Base-by-base conservation (phyloP, 2,113 vertebrate genomes). In the Myocastor coypus region DNA sequence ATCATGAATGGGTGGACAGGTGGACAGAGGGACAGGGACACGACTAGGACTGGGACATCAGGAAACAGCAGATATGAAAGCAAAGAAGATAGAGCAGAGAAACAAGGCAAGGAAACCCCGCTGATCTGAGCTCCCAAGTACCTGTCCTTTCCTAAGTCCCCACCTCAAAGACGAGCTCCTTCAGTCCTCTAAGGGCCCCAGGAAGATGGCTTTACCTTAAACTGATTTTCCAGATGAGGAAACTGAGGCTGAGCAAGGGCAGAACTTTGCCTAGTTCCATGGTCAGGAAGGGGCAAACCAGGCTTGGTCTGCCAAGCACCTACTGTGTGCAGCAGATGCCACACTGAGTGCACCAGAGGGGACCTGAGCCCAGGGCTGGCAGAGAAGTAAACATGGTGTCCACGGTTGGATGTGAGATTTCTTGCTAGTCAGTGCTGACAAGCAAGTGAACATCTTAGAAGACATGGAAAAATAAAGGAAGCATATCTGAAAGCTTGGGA, bases 191-290 rank as follows among this genome's bases (percentile, higher is more conserved):
- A 16, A 32, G 4, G 7, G 40, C 13, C 61, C 22, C 61, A 1
- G 2, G 30, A 87, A 64, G 34, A 2, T 55, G 24, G 22, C 16
- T 68, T 40, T 84, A 7, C 80, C 61, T 80, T 52, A 80, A 78
- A 52, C 52, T 19, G 30, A n/a, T 78, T 85, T 91, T 93, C 75
- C 88, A 83, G 82, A 86, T 26, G 42, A 87, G 40, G 26, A 95
- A 63, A 82, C n/a, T 1, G 73, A 80, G 37, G 42, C 94, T 37
- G 24, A 34, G 68, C 1, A 30, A 82, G 81, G 81, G 6, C 16
- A n/a, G 42, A 1, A 1, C 16, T 52, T 69, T 52, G 12, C 24
- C n/a, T 24, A 57, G 40, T 3, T 46, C 42, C 37, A 14, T 0
- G 19, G 80, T 22, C 42, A 52, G 28, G 61, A 83, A 80, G 22